phyloP scores from a whole-genome alignment of 1,140 invertebrate genomes.

The Oedothorax gibbosus region DNA sequence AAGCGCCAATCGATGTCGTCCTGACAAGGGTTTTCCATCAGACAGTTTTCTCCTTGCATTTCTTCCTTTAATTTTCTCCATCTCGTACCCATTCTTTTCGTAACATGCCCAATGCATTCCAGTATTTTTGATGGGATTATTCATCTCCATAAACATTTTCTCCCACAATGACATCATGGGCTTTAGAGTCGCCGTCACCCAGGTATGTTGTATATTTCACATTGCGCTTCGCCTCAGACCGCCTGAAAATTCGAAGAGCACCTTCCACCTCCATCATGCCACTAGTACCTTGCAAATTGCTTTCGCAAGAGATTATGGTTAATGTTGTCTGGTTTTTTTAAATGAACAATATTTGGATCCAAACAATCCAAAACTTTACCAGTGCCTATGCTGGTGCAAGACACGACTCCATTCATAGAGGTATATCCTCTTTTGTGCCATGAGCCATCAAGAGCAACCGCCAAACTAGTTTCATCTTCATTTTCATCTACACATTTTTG shows the following conservation, averaged over 20 bases:
- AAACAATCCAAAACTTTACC: constrained; percentile 62
- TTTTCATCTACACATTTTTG: constrained; percentile 10
- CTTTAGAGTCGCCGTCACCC: background rate
- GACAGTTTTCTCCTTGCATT: too few species aligned
- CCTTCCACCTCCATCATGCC: constrained; percentile 61
- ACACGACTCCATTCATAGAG: too few species aligned
- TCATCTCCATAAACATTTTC: too few species aligned
- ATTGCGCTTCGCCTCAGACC: constrained; percentile 36
- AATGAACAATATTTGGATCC: constrained; percentile 50
- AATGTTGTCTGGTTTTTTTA: background rate
- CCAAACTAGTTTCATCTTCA: constrained; percentile 11
- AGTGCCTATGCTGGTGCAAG: constrained; percentile 54
- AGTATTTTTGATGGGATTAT: too few species aligned
- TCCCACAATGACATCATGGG: too few species aligned
- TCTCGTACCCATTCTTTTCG: too few species aligned
- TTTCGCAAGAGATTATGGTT: constrained; percentile 25
- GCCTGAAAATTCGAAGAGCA: constrained; percentile 53
- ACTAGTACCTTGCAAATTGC: constrained; percentile 56
- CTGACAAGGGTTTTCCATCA: too few species aligned
- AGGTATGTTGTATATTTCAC: constrained; percentile 29
- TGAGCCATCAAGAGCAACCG: constrained; percentile 38
- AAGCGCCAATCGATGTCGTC: too few species aligned
- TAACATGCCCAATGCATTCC: too few species aligned
- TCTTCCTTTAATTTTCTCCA: too few species aligned
- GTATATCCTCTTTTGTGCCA: constrained; percentile 63